These are phyloP conservation scores for Uloborus diversus DNA, from an alignment of 1,140 invertebrate genomes.

Conservation along the genomic window DNA sequence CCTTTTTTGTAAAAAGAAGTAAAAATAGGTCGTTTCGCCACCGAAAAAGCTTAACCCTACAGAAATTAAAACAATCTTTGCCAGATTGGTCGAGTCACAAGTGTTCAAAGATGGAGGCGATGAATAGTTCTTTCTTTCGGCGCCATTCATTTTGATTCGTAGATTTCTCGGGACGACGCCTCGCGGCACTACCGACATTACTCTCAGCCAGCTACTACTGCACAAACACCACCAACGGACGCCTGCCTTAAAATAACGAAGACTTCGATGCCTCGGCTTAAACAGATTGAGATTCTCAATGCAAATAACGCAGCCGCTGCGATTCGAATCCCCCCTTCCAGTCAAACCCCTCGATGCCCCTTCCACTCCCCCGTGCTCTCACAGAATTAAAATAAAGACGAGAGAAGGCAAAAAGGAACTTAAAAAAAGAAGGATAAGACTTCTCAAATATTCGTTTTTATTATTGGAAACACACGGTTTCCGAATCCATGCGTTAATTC, in stretches of 20 bases:
- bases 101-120: constrained; percentile 18
- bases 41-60: no score
- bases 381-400: background rate
- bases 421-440: constrained; percentile 29
- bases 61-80: no score
- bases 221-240: constrained; percentile 31
- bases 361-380: background rate
- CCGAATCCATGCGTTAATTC: constrained; percentile 30
- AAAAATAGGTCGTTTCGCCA: no score
- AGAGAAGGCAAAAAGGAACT: constrained; percentile 19
- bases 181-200: constrained; percentile 33
- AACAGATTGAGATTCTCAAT: constrained; percentile 51
- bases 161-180: constrained; percentile 18
- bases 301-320: constrained; percentile 32
- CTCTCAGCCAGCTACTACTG: constrained; percentile 13
- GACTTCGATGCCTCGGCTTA: constrained; percentile 37
- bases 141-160: constrained; percentile 21
- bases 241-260: constrained; percentile 45
- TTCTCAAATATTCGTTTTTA: constrained; percentile 54
- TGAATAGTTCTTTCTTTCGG: background rate
- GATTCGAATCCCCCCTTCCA: background rate
- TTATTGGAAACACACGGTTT: constrained; percentile 40
- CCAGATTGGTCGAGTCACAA: no score
- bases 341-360: background rate
- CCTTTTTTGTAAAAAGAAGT: no score